Percentiles rank a stretch among this genome's conserved stretches.
Conservation (phyloP, 1,140 invertebrate genomes). For the Drosophila dunni region DNA sequence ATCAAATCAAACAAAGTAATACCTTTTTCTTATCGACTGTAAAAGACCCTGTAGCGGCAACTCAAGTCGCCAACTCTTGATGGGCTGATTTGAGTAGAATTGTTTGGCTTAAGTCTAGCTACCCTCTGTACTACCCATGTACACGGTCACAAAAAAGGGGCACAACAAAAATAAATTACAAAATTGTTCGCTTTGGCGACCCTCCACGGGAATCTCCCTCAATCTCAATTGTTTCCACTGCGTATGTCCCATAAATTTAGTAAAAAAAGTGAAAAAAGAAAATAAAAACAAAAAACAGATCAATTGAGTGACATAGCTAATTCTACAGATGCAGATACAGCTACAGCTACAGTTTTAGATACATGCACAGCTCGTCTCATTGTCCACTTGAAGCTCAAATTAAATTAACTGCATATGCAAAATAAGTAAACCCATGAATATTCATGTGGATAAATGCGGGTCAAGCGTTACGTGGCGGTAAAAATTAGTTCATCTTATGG, state of each 20-base stretch:
- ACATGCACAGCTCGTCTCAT: neutral
- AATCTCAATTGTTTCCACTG: slow-evolving; percentile 36
- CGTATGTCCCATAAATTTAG: slow-evolving; percentile 10
- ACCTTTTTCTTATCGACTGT: too few species aligned
- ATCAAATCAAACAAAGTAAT: slow-evolving; percentile 24
- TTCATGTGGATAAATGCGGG: slow-evolving; percentile 23
- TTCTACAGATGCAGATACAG: neutral
- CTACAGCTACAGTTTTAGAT: neutral
- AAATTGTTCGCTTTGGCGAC: slow-evolving; percentile 33
- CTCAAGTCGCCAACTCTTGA: too few species aligned
- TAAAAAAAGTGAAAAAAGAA: neutral
- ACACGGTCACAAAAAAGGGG: slow-evolving; percentile 17
- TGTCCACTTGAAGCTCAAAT: slow-evolving; percentile 30
- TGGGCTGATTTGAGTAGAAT: too few species aligned
- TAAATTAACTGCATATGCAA: slow-evolving; percentile 54
- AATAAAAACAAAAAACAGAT: neutral
- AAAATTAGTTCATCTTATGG: slow-evolving; percentile 17
- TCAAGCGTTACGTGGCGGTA: slow-evolving; percentile 12
- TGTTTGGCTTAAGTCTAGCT: too few species aligned
- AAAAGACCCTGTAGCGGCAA: too few species aligned
- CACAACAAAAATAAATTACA: slow-evolving; percentile 42
- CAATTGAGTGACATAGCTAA: slow-evolving; percentile 9
- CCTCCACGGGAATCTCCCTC: neutral
- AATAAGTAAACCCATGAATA: slow-evolving; percentile 20
- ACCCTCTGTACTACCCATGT: too few species aligned